Evolutionary conservation across 2,113 vertebrate species (phyloP).

Genomic region (Tragelaphus imberbis): DNA sequence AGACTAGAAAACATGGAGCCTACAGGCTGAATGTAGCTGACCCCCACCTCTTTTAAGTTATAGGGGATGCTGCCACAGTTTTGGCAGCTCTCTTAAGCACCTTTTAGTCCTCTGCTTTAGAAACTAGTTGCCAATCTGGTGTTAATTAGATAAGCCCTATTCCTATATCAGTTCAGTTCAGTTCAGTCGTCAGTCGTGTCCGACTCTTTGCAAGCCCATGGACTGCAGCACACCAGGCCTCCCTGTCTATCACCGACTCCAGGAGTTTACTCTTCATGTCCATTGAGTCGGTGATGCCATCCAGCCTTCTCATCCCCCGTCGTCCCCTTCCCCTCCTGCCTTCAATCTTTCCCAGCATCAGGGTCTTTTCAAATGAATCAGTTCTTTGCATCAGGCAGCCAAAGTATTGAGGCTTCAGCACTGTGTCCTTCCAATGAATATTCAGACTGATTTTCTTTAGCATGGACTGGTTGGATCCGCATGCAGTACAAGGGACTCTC

Average conservation of each 20-base stretch:
- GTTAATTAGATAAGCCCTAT: not conserved
- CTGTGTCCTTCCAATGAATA: not conserved
- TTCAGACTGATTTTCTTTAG: not conserved
- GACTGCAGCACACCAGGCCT: not conserved
- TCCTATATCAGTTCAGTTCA: not conserved
- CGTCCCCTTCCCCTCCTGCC: not conserved
- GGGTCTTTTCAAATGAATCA: not conserved
- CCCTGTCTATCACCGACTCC: not conserved
- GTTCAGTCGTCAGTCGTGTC: not conserved
- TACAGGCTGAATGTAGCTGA: not conserved
- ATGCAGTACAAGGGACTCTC: not conserved
- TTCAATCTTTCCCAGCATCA: not conserved
- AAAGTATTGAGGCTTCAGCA: not conserved
- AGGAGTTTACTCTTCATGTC: not conserved
- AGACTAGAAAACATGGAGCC: accelerated
- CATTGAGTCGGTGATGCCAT: not conserved
- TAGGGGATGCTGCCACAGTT: accelerated
- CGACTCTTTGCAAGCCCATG: accelerated
- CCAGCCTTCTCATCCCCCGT: not conserved
- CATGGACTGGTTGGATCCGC: not conserved
- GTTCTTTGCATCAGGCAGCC: not conserved
- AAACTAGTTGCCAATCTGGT: not conserved
- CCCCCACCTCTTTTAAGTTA: not conserved
- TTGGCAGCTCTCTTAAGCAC: not conserved
- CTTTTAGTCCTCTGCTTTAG: not conserved